Base-by-base conservation (phyloP, 2,888 invertebrate genomes). In the Parapristionchus giblindavisi region DNA sequence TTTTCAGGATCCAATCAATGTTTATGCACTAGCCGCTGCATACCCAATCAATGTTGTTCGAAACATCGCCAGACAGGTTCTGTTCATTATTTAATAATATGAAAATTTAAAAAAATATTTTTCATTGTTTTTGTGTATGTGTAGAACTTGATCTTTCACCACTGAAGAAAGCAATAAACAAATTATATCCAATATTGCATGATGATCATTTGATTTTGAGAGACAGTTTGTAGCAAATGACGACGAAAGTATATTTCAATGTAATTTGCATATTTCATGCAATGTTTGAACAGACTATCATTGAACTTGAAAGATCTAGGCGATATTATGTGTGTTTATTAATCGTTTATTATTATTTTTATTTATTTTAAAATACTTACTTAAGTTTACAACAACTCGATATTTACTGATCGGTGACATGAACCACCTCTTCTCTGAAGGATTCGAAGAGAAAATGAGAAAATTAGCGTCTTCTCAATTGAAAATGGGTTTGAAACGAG, bases 331-430 rank as follows among this genome's bases (percentile, higher is more conserved):
- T n/a, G n/a, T n/a, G n/a, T n/a, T n/a, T n/a, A n/a, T n/a, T n/a
- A n/a, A 8, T 17, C 43, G 11, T 17, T 17, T 17, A 8, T 17
- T 14, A 43, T 43, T 43, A 8, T 43, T 43, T 43, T 43, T 43
- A 8, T 17, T 43, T 8, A 17, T 2, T n/a, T 29, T 21, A 21
- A 34, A 5, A 32, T 32, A 32, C 34, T 2, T 34, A 36, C 24
- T 74, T 52, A 48, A 79, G 79, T 68, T 74, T 60, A 70, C 77
- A 2, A 54, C 52, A 17, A 72, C 80, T 24, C 66, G 75, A 24
- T 79, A 77, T 75, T 72, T 80, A n/a, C 52, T 81, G n/a, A 51
- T 75, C 4, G 79, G 80, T 14, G 79, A 79, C 43, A 75, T 79
- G 78, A 78, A 79, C 40, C 79, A 79, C 54, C 70, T 80, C 48